These are phyloP conservation scores for Bicyclus anynana DNA, from an alignment of 1,140 invertebrate species.

Conservation along the genomic window DNA sequence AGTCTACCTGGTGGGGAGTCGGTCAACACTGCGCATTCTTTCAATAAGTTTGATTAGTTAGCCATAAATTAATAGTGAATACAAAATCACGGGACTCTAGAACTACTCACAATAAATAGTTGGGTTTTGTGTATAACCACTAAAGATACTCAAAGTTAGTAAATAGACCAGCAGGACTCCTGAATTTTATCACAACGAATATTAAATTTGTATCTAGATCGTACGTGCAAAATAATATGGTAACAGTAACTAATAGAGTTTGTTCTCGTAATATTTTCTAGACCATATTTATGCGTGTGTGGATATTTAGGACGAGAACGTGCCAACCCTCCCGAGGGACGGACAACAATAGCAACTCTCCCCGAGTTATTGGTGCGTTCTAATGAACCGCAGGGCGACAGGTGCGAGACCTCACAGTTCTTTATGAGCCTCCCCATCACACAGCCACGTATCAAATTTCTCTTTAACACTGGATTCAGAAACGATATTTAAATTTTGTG, in stretches of 20 bases:
- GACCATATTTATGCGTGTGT: slow-evolving; percentile 47
- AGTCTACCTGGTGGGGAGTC: too few species aligned
- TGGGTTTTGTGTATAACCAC: too few species aligned
- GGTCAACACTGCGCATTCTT: too few species aligned
- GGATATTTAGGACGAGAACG: slow-evolving; percentile 58
- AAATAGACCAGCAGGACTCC: too few species aligned
- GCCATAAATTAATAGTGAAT: too few species aligned
- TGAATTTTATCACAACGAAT: too few species aligned
- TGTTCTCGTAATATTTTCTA: slow-evolving; percentile 3
- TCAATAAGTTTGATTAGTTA: too few species aligned
- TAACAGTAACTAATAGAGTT: neutral
- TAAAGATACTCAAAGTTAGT: too few species aligned
- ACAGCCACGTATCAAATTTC: slow-evolving; percentile 30
- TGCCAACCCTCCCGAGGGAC: slow-evolving; percentile 56
- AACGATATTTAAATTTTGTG: slow-evolving; percentile 26
- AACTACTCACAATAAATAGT: too few species aligned
- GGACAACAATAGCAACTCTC: slow-evolving; percentile 68
- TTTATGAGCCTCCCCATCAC: slow-evolving; percentile 34
- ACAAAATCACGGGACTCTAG: too few species aligned
- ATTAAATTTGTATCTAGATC: neutral
- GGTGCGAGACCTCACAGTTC: slow-evolving; percentile 39
- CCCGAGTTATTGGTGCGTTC: slow-evolving; percentile 63
- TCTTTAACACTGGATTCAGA: slow-evolving; percentile 18
- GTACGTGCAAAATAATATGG: neutral
- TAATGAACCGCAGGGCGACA: slow-evolving; percentile 57